Evolutionary conservation across 2,888 invertebrate species (phyloP), one percentile per base, ranked within the genome.

Genomic region (Piscicola geometra): DNA sequence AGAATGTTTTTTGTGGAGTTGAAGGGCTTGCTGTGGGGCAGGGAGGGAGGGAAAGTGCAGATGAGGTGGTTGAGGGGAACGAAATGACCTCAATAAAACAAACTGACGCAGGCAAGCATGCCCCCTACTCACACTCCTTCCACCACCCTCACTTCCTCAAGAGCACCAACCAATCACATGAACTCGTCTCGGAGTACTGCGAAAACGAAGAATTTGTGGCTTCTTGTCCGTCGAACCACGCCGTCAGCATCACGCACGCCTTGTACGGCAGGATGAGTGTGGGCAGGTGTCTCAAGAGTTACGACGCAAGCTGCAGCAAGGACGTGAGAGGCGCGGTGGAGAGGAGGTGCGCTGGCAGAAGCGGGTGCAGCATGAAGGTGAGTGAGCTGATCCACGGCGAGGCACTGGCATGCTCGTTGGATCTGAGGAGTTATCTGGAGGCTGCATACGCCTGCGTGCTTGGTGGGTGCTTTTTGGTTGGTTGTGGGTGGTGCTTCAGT

Each of bases 201-300:
- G 73, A 73, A 30, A 73, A 73, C 28, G 73, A 73, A 30, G n/a
- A 56, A 9, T 73, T 73, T 52, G 25, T 35, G 41, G 73, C 73
- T 0, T 35, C 60, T 15, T 73, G 73, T 35, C 35, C 35, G 9
- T 35, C 32, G 18, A 25, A 64, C 47, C 32, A 52, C 18, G 73
- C 64, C 64, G 52, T 73, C 64, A 30, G 56, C 60, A 60, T 73
- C 73, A 73, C 73, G 1, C 73, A 73, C 73, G 73, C 60, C 36
- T 36, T 73, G 30, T 73, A 73, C 73, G 73, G 73, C 35, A 28
- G 73, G 21, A 73, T 73, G 73, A 73, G 35, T 36, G 33, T 28
- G 12, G 73, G 73, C 60, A 73, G 36, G 36, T 73, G 73, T 52
- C 56, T 73, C n/a, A 5, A 41, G 33, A 18, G 21, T 9, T 47